phyloP scores from a whole-genome alignment of 1,140 invertebrate genomes.

The Polyergus mexicanus region DNA sequence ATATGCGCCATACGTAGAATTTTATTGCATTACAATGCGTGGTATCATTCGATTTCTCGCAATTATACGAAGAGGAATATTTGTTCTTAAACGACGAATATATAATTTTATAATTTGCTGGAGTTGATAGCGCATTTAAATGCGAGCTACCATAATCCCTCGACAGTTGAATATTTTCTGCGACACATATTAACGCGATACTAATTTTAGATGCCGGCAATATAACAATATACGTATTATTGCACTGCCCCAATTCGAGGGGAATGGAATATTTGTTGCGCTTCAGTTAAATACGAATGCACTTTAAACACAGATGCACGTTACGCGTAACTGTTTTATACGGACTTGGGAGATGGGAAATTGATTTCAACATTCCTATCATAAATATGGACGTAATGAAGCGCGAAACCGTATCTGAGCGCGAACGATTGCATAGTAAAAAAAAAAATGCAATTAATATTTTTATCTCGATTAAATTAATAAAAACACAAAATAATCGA shows the following conservation, averaged over 20 bases:
- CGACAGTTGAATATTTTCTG: not conserved
- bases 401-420: slow-evolving; percentile 37
- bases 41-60: slow-evolving; percentile 22
- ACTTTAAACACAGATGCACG: slow-evolving; percentile 45
- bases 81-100: not conserved
- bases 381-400: slow-evolving; percentile 61
- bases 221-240: slow-evolving; percentile 52
- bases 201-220: slow-evolving; percentile 27
- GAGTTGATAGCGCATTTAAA: not conserved
- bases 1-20: slow-evolving; percentile 2
- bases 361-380: slow-evolving; percentile 56
- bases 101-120: too few species aligned
- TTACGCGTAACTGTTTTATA: slow-evolving; percentile 51
- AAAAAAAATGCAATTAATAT: slow-evolving; percentile 59
- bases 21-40: slow-evolving; percentile 4
- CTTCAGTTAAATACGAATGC: slow-evolving; percentile 47
- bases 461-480: slow-evolving; percentile 54
- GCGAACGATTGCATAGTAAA: not conserved
- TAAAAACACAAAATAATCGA: slow-evolving; percentile 1
- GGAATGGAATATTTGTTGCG: slow-evolving; percentile 39
- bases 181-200: not conserved
- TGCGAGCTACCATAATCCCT: slow-evolving; percentile 6
- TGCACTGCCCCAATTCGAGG: slow-evolving; percentile 45
- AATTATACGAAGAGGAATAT: not conserved
- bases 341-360: slow-evolving; percentile 33